Percentiles rank a stretch among this genome's conserved stretches.
Evolutionary conservation across 2,888 invertebrate genomes (phyloP).

Genomic region (Polylopha cassiicola): DNA sequence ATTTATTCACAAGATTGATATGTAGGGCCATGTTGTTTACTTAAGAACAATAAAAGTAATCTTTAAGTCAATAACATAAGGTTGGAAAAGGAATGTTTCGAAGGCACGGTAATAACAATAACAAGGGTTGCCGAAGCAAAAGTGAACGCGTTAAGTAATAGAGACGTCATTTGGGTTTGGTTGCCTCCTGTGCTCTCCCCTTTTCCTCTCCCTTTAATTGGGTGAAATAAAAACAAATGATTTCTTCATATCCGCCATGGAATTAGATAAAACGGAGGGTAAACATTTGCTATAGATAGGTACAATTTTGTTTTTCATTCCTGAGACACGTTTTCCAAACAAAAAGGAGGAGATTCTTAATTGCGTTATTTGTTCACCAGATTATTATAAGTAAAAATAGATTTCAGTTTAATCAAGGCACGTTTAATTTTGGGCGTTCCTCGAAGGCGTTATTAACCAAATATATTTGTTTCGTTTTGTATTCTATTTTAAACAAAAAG

Average conservation of each 20-base stretch:
- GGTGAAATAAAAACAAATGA: constrained; percentile 22
- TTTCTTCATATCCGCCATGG: constrained; percentile 19
- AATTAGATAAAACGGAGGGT: constrained; percentile 15
- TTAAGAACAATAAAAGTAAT: background rate
- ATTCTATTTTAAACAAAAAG: constrained; percentile 34
- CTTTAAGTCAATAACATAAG: constrained; percentile 8
- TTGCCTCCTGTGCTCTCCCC: constrained; percentile 16
- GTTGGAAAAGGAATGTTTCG: constrained; percentile 7
- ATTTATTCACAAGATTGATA: constrained; percentile 17
- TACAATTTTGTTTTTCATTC: constrained; percentile 6
- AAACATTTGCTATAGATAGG: background rate
- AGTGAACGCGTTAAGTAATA: constrained; percentile 22
- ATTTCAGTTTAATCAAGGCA: too few relatives aligned
- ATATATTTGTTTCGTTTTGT: constrained; percentile 13
- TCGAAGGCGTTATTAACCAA: too few relatives aligned
- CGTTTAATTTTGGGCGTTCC: too few relatives aligned
- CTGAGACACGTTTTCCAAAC: too few relatives aligned
- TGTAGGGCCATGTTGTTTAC: constrained; percentile 5
- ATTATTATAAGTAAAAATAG: too few relatives aligned
- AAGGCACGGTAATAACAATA: constrained; percentile 3
- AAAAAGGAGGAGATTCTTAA: too few relatives aligned
- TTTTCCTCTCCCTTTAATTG: constrained; percentile 21
- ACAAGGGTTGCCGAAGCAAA: constrained; percentile 12
- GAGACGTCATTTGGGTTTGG: constrained; percentile 21
- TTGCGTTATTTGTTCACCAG: too few relatives aligned